Conservation (phyloP, 2,888 invertebrate genomes). For the Dynastes maya region DNA sequence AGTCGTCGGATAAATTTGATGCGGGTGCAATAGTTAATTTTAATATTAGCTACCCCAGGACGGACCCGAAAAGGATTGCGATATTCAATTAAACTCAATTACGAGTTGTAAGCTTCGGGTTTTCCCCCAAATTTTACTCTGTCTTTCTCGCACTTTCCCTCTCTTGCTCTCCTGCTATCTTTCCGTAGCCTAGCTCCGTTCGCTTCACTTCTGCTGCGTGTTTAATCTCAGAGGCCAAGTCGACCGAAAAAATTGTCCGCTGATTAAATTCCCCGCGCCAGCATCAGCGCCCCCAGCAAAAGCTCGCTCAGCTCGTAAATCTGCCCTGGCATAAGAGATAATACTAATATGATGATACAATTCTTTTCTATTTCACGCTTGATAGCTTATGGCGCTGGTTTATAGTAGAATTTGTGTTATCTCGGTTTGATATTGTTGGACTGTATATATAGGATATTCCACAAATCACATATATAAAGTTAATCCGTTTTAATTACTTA, state of each 20-base stretch:
- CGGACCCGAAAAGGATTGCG: constrained; percentile 23
- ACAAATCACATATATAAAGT: too few species aligned
- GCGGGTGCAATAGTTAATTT: constrained; percentile 34
- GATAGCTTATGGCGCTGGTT: neutral
- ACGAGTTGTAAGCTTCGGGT: neutral
- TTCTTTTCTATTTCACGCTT: constrained; percentile 39
- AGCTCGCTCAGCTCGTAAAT: constrained; percentile 39
- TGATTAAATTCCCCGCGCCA: constrained; percentile 25
- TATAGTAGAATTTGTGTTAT: constrained; percentile 10
- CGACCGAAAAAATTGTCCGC: constrained; percentile 38
- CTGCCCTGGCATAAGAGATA: constrained; percentile 35
- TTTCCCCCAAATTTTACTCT: neutral
- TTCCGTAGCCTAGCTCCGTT: neutral
- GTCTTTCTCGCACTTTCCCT: neutral
- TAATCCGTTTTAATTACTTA: too few species aligned
- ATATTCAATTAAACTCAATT: constrained; percentile 42
- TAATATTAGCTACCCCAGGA: constrained; percentile 8
- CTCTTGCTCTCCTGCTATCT: neutral
- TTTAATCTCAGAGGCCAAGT: constrained; percentile 33
- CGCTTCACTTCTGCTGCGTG: constrained; percentile 12
- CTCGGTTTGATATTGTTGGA: neutral
- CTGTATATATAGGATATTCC: too few species aligned
- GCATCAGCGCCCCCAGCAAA: neutral
- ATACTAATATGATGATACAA: constrained; percentile 41
- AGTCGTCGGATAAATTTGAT: constrained; percentile 27